These are phyloP conservation scores for Danionella cerebrum DNA, from an alignment of 2,113 vertebrate genomes.

Conservation along the genomic window DNA sequence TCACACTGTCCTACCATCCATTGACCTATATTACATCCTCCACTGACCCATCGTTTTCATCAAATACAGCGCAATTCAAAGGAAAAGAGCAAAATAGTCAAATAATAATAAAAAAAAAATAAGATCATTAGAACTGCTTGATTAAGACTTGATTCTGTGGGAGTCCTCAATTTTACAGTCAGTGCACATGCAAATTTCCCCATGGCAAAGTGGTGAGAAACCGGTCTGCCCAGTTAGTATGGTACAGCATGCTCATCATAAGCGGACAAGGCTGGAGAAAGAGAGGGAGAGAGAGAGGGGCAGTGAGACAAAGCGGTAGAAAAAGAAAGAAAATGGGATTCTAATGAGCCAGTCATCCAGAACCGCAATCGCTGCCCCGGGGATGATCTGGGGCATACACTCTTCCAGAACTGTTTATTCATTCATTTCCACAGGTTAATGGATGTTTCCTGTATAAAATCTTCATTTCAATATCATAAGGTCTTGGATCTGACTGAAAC, in stretches of 20 bases:
- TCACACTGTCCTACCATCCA: no score
- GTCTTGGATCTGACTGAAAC: background rate
- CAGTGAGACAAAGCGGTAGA: background rate
- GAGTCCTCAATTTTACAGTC: constrained; percentile 60
- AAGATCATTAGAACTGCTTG: constrained; percentile 55
- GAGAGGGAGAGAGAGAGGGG: background rate
- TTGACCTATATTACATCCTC: no score
- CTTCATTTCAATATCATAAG: constrained; percentile 14
- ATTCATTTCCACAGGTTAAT: constrained; percentile 27
- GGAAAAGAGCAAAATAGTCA: constrained; percentile 6
- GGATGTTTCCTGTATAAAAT: constrained; percentile 25
- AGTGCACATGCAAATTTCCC: constrained; percentile 58
- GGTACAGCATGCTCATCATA: constrained; percentile 36
- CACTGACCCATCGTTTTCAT: no score
- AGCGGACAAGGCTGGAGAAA: background rate
- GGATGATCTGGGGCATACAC: constrained; percentile 21
- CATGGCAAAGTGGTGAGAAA: constrained; percentile 33
- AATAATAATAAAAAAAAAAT: constrained; percentile 36
- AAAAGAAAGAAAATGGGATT: constrained; percentile 8
- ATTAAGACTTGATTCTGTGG: constrained; percentile 54
- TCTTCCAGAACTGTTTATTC: constrained; percentile 31
- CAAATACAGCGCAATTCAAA: no score
- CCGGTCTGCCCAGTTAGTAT: constrained; percentile 27
- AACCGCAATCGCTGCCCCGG: constrained; percentile 18
- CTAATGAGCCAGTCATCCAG: constrained; percentile 38